Evolutionary conservation across 2,888 invertebrate species (phyloP).

Genomic region (Tuberolachnus salignus): DNA sequence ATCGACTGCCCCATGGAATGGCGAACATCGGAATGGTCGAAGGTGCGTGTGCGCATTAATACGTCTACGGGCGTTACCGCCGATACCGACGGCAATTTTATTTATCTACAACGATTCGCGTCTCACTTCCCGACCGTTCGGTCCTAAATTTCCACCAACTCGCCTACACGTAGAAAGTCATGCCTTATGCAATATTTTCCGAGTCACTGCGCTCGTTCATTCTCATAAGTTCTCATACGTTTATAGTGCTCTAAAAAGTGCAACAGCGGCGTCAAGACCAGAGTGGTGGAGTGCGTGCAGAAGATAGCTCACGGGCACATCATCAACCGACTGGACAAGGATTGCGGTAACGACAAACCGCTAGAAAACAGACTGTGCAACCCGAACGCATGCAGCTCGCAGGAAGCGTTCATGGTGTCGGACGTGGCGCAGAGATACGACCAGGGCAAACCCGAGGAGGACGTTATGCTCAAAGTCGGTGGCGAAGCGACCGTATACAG

Average conservation of each 20-base stretch:
- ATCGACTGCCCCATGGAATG: slow-evolving; percentile 91
- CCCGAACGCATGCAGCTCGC: slow-evolving; percentile 76
- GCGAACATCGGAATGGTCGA: slow-evolving; percentile 86
- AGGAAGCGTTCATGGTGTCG: slow-evolving; percentile 76
- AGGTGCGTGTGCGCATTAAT: slow-evolving; percentile 26
- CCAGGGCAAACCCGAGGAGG: slow-evolving; percentile 80
- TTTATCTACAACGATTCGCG: no score
- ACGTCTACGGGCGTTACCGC: no score
- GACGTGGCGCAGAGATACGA: slow-evolving; percentile 79
- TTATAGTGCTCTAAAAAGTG: slow-evolving; percentile 88
- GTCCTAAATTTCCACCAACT: no score
- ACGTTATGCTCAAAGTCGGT: slow-evolving; percentile 83
- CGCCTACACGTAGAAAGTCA: no score
- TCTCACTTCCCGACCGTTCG: no score
- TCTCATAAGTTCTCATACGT: no score
- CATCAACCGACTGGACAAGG: slow-evolving; percentile 76
- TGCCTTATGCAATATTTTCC: no score
- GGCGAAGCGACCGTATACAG: slow-evolving; percentile 88
- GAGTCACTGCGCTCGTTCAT: no score
- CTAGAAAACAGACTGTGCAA: slow-evolving; percentile 83
- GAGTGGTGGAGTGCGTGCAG: slow-evolving; percentile 85
- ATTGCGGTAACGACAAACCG: slow-evolving; percentile 75
- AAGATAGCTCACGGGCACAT: slow-evolving; percentile 91
- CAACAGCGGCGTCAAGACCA: slow-evolving; percentile 85
- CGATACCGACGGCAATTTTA: no score